Evolutionary conservation across 2,888 invertebrate genomes (phyloP), one percentile per base, ranked within the genome.

Genomic region (Dryococelus australis): DNA sequence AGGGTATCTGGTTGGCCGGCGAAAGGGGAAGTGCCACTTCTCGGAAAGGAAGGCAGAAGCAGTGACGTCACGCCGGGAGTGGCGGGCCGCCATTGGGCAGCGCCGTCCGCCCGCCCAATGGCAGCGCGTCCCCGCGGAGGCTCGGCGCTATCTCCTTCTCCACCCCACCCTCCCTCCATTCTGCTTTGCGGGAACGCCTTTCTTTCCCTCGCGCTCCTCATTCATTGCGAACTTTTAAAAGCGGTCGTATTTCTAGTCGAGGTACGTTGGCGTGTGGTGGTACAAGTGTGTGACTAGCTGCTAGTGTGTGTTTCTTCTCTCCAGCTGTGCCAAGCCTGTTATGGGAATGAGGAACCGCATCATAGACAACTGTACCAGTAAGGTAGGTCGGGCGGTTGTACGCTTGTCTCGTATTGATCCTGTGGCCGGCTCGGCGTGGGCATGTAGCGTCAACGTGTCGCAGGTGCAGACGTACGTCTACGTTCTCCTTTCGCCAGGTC

Each of bases 281-380:
- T 12, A 2, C 1, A 65, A 65, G 65, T 24, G n/a, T 51, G 20
- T 6, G 10, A n/a, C 8, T n/a, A 0, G 65, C n/a, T 65, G 12
- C 24, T 1, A 24, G 13, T 65, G 24, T n/a, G 51, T 51, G 12
- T n/a, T 65, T 65, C n/a, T 65, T 65, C 20, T 8, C n/a, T 9
- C n/a, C 65, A 3, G 65, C 65, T 65, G 65, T 65, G 20, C n/a
- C 65, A 24, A 5, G 16, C n/a, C n/a, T 65, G 65, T 20, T n/a
- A 65, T 65, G 65, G 65, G 65, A 65, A 65, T 65, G 65, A 65
- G 65, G 65, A 65, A 65, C 65, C 65, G 20, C n/a, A 65, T 65
- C 65, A 65, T 65, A n/a, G 65, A 65, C n/a, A 65, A 65, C 65
- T 65, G 24, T 65, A 65, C 65, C 65, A 65, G 16, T 65, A 65